phyloP scores from a whole-genome alignment of 1,140 invertebrate species.

The Lordiphosa clarofinis region DNA sequence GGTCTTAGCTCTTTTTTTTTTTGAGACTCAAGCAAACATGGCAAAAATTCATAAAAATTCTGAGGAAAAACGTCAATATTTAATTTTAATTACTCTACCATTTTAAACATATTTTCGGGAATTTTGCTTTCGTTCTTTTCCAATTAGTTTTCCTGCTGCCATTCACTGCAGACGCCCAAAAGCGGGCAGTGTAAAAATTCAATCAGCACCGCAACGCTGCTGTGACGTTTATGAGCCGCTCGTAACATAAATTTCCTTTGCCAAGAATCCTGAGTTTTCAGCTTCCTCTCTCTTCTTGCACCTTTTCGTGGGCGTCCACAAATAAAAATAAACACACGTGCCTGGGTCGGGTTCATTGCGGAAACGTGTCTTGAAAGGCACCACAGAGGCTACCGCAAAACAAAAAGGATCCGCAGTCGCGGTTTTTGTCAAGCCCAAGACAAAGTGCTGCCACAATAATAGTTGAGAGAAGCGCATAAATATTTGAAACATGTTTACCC shows the following conservation, averaged over 20 bases:
- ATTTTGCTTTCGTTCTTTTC: not conserved
- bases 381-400: slow-evolving; percentile 23
- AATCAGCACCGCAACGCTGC: slow-evolving; percentile 43
- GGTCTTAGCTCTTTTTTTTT: too few species aligned
- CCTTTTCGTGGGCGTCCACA: slow-evolving; percentile 45
- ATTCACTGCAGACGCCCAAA: slow-evolving; percentile 12
- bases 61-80: slow-evolving; percentile 1
- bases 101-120: not conserved
- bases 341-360: slow-evolving; percentile 53
- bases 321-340: slow-evolving; percentile 69
- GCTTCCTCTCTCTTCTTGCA: slow-evolving; percentile 7
- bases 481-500: slow-evolving; percentile 65
- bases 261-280: slow-evolving; percentile 2
- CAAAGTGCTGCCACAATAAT: slow-evolving; percentile 61
- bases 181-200: slow-evolving; percentile 54
- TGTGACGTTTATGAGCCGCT: slow-evolving; percentile 58
- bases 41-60: slow-evolving; percentile 1
- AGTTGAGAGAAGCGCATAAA: slow-evolving; percentile 53
- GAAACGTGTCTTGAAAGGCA: slow-evolving; percentile 49
- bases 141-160: slow-evolving; percentile 35
- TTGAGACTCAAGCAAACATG: too few species aligned
- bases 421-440: slow-evolving; percentile 53
- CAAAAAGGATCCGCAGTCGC: slow-evolving; percentile 15
- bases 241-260: slow-evolving; percentile 52
- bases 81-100: slow-evolving; percentile 13